These are phyloP conservation scores for Australoheros facetus DNA, from an alignment of 2,797 vertebrate genomes.

Conservation along the genomic window DNA sequence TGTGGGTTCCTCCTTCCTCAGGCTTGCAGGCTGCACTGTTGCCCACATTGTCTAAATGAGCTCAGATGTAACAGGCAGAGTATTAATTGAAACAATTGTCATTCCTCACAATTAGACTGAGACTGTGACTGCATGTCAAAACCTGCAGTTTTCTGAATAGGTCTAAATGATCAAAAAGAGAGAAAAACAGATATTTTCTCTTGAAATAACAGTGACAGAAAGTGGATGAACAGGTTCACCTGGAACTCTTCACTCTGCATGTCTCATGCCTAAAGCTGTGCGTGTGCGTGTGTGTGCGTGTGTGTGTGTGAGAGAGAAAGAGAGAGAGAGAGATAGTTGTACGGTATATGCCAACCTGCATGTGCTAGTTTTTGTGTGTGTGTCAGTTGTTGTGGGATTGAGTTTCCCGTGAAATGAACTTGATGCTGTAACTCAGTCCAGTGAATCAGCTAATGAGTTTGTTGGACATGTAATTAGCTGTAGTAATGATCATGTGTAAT, in stretches of 20 bases:
- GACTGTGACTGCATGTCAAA: neutral
- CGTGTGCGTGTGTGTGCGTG: neutral
- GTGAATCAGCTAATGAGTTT: slow-evolving; percentile 60
- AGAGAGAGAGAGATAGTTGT: too few species aligned
- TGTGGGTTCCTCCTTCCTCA: neutral
- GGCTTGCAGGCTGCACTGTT: neutral
- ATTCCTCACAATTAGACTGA: neutral
- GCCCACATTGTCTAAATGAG: neutral
- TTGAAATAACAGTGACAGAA: neutral
- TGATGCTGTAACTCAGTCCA: slow-evolving; percentile 64
- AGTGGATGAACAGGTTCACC: neutral
- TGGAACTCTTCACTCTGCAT: neutral
- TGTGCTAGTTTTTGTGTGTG: slow-evolving; percentile 7
- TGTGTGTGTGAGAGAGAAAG: neutral
- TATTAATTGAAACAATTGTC: neutral
- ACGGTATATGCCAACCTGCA: neutral
- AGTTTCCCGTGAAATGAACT: slow-evolving; percentile 59
- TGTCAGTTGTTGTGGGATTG: slow-evolving; percentile 5
- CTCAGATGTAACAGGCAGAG: too few species aligned
- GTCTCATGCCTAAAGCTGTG: neutral
- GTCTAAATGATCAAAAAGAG: neutral
- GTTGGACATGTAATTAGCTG: slow-evolving; percentile 59
- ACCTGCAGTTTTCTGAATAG: neutral
- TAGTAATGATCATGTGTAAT: slow-evolving; percentile 34
- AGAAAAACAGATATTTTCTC: neutral